Conservation (phyloP, 2,113 vertebrate genomes). For the Anseranas semipalmata region DNA sequence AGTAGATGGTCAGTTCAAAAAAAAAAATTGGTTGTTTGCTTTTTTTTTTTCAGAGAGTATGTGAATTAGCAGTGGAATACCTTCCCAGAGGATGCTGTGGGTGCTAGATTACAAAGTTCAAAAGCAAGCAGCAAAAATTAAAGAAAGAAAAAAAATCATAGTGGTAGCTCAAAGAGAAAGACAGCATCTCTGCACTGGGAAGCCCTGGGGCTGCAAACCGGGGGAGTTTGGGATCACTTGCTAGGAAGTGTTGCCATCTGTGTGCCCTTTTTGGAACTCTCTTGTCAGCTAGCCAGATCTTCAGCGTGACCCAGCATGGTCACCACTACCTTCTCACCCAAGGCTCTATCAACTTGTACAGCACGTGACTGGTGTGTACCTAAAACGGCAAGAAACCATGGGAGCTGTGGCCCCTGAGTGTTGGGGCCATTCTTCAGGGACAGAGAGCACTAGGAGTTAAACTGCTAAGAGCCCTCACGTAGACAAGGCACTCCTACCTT, state of each 20-base stretch:
- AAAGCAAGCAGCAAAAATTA: background rate
- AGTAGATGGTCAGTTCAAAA: background rate
- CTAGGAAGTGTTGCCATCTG: background rate
- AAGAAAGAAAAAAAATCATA: background rate
- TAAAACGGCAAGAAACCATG: background rate
- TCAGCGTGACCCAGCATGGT: accelerated
- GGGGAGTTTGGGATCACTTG: background rate
- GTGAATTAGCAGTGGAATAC: background rate
- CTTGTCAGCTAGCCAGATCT: background rate
- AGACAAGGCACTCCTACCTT: background rate
- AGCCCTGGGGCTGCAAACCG: background rate
- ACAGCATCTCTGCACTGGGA: background rate
- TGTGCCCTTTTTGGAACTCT: background rate
- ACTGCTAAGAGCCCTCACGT: background rate
- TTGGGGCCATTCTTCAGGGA: background rate
- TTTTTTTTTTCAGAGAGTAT: background rate
- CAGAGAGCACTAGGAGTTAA: background rate
- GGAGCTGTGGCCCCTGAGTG: accelerated
- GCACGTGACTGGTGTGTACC: accelerated
- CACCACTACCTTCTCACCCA: background rate
- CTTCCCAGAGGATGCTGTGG: background rate
- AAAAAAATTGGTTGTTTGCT: too few species aligned
- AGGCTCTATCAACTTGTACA: background rate
- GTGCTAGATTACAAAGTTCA: background rate
- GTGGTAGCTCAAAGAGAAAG: background rate